These are phyloP conservation scores for Tetheella fluctuosa DNA, from an alignment of 2,888 invertebrate genomes.

Conservation along the genomic window DNA sequence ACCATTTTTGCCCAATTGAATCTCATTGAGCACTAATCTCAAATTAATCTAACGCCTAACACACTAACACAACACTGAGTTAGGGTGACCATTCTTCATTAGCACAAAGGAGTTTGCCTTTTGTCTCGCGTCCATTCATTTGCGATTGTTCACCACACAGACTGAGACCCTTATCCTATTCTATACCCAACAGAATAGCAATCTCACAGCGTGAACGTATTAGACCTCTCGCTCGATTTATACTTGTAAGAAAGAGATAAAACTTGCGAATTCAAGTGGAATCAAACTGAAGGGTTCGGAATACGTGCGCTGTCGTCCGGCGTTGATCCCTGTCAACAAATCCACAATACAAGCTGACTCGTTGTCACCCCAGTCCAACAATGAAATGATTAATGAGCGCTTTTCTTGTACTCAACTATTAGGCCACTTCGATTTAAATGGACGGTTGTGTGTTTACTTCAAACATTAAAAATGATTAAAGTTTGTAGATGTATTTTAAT, in stretches of 20 bases:
- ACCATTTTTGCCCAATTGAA: conserved; percentile 21
- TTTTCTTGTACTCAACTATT: conserved; percentile 70
- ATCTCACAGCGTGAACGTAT: background rate
- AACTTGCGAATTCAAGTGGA: conserved; percentile 2
- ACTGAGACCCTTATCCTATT: conserved; percentile 58
- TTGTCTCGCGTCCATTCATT: conserved; percentile 79
- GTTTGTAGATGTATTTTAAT: background rate
- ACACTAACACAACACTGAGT: conserved; percentile 66
- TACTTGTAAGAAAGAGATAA: conserved; percentile 20
- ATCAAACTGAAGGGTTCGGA: conserved; percentile 36
- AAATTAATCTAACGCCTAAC: conserved; percentile 75
- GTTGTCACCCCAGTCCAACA: conserved; percentile 74
- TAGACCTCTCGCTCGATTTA: background rate
- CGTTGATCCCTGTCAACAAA: conserved; percentile 80
- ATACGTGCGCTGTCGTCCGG: conserved; percentile 62
- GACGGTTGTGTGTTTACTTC: too few relatives aligned
- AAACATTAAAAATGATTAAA: too few relatives aligned
- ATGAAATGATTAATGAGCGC: conserved; percentile 77
- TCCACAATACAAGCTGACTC: conserved; percentile 78
- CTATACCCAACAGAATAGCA: conserved; percentile 27
- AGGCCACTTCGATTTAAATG: conserved; percentile 43
- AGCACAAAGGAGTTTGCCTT: conserved; percentile 77
- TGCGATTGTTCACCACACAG: conserved; percentile 75
- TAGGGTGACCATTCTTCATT: conserved; percentile 82
- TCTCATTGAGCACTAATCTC: conserved; percentile 38